Evolutionary conservation across 2,888 invertebrate genomes (phyloP), one percentile per base, ranked within the genome.

Genomic region (Drosophila multiciliata): DNA sequence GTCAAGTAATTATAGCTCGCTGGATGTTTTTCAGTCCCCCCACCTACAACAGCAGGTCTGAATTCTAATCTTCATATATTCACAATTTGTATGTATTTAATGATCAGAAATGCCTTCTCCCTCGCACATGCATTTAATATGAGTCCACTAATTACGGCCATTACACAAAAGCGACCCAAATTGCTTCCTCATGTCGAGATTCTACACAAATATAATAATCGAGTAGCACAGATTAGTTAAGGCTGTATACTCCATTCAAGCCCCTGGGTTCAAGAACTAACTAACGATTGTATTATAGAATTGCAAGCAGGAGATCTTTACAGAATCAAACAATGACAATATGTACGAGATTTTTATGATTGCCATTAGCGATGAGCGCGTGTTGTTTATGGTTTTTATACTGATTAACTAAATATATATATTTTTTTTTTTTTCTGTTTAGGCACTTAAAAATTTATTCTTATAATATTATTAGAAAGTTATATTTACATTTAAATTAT

Each of bases 241-340:
- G 74, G 61, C 55, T 66, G 32, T 54, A 59, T 49, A 67, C 57
- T 50, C 58, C 58, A 80, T 73, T 85, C 73, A 79, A 74, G 66
- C 75, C 50, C 50, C 57, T 68, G 83, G 69, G 75, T 78, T 84
- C 83, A 84, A 85, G 86, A 85, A 80, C 86, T 70, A 74, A 71
- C 83, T 74, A 76, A 64, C 73, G 75, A 86, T 74, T 80, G 42
- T 75, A 78, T 78, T 78, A 50, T 64, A 50, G 20, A 52, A 61
- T 45, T 61, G 58, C 50, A 4, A 62, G 63, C 58, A 58, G 40
- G 59, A 55, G 59, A 66, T 45, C 35, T 36, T 12, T 20, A 48
- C 57, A 61, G 35, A 53, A 58, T 29, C 36, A 58, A 60, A 38
- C 26, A 63, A 62, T 63, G 58, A 54, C 62, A 65, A 62, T 45